These are phyloP conservation scores for Gonioctena quinquepunctata DNA, from an alignment of 1,140 invertebrate species.

Conservation along the genomic window DNA sequence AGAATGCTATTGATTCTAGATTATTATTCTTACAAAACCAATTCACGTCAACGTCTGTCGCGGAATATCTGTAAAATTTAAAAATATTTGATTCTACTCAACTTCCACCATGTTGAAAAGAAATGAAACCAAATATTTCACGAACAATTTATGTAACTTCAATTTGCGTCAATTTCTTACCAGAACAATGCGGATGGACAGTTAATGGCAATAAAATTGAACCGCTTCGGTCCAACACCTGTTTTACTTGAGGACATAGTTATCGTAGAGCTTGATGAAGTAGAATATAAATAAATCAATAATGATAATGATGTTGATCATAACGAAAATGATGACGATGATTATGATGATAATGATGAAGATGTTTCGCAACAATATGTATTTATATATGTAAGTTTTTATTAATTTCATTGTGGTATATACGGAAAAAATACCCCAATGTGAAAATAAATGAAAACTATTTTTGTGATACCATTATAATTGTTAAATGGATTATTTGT, in stretches of 20 bases:
- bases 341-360: neutral
- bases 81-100: conserved; percentile 17
- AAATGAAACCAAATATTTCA: conserved; percentile 39
- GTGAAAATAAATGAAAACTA: neutral
- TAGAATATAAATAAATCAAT: too few species aligned
- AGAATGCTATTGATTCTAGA: conserved; percentile 38
- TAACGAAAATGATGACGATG: too few species aligned
- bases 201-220: neutral
- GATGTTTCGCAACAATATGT: neutral
- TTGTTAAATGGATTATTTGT: neutral
- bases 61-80: conserved; percentile 30
- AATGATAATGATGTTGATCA: too few species aligned
- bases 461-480: neutral
- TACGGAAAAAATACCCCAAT: neutral
- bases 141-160: conserved; percentile 27
- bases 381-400: neutral
- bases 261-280: neutral
- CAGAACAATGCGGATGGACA: conserved; percentile 29
- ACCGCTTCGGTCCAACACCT: conserved; percentile 17
- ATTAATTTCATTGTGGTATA: neutral
- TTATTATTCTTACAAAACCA: conserved; percentile 26
- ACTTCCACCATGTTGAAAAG: conserved; percentile 34
- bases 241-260: conserved; percentile 6
- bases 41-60: conserved; percentile 35
- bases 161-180: too few species aligned